Conservation (phyloP, 92 coral and sea anemone genomes). For the Meandrina meandrites region DNA sequence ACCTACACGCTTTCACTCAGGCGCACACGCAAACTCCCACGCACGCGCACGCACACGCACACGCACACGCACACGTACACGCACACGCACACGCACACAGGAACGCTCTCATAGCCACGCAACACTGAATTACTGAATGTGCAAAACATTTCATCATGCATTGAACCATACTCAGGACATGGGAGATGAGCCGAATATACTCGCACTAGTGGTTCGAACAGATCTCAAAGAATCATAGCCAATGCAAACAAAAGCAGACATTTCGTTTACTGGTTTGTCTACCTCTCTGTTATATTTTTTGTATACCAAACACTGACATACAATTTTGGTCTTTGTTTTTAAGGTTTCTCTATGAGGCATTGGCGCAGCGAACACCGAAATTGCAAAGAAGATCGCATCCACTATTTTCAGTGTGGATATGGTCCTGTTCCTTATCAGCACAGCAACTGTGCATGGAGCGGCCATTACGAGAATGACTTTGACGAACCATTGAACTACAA, state of each 20-base stretch:
- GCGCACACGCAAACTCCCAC: background rate
- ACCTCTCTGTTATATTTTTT: no score
- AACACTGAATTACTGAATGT: no score
- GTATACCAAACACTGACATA: no score
- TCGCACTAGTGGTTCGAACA: no score
- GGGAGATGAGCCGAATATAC: no score
- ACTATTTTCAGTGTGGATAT: conserved; percentile 22
- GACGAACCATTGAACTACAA: background rate
- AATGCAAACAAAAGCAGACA: no score
- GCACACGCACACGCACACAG: no score
- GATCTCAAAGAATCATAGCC: no score
- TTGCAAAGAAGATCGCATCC: conserved; percentile 55
- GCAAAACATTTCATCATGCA: no score
- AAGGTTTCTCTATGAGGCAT: conserved; percentile 5
- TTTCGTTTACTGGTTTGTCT: no score
- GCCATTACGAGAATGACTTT: conserved; percentile 13
- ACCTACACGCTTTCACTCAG: background rate
- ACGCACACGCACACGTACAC: background rate
- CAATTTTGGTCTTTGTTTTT: background rate
- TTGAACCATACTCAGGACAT: no score
- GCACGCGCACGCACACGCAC: background rate
- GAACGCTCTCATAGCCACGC: no score
- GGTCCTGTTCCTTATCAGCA: background rate
- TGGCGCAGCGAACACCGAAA: conserved; percentile 29
- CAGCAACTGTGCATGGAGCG: background rate